Evolutionary conservation across 2,797 vertebrate genomes (phyloP).

Genomic region (Martes flavigula): DNA sequence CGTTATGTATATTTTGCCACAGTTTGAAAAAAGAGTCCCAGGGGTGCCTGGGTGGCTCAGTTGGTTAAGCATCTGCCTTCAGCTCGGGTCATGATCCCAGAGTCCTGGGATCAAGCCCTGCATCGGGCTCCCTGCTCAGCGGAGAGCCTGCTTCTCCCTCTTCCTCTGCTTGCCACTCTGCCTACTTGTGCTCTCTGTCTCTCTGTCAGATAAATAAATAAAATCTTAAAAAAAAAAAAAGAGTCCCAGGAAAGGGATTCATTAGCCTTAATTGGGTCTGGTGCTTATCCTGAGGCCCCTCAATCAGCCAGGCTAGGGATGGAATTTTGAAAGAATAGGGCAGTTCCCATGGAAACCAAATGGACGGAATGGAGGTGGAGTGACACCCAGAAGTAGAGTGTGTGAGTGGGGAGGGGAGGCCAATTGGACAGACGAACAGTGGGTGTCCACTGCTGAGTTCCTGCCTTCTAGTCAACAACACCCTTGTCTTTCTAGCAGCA

Average conservation of each 20-base stretch:
- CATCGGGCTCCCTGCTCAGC: no score
- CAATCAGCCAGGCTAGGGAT: background rate
- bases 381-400: background rate
- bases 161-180: no score
- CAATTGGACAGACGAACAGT: background rate
- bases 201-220: no score
- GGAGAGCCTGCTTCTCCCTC: no score
- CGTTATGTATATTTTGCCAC: background rate
- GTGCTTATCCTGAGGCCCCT: background rate
- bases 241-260: background rate
- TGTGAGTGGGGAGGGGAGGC: background rate
- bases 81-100: no score
- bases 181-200: no score
- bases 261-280: background rate
- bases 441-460: background rate
- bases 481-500: background rate
- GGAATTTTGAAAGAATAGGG: background rate
- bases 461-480: background rate
- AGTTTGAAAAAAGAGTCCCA: background rate
- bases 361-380: background rate
- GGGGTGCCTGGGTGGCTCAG: no score
- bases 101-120: no score
- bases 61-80: no score
- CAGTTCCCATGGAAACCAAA: slow-evolving; percentile 23
- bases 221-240: background rate